Evolutionary conservation across 2,888 invertebrate genomes (phyloP), one percentile per base, ranked within the genome.

Genomic region (Dryadula phaetusa): DNA sequence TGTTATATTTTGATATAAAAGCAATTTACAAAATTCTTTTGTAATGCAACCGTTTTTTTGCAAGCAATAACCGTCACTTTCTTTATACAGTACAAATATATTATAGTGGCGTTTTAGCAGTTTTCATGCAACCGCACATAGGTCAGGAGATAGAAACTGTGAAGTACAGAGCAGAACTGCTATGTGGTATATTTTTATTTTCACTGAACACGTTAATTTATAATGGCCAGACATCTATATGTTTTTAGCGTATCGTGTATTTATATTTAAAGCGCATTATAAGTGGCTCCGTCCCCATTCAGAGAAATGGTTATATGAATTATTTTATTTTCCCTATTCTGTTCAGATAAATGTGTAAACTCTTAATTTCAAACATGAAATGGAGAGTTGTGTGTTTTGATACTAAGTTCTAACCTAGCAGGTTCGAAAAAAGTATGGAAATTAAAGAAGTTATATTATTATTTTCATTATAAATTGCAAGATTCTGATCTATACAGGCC

Each of bases 131-230:
- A 69, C 71, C 69, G 14, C 69, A 67, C 66, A 71, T 67, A 67
- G 82, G 77, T 70, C 69, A 70, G 80, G 82, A 86, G 84, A 71
- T 75, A 76, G 74, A 77, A 73, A 71, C 69, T 72, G 74, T 70
- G 71, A 71, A 70, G 68, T 72, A 71, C 69, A 70, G 72, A 69
- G 73, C 75, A 72, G 72, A 74, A 77, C 75, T 75, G 69, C 74
- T 73, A 69, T 71, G 72, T 67, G 74, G 69, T 72, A 70, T 62
- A 76, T 76, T 76, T 80, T 75, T 77, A 67, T 82, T 80, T 79
- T 79, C 80, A 79, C 77, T 76, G 71, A 71, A 75, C 75, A 77
- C 81, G 70, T 76, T 82, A 84, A 85, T 84, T 85, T 84, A 85
- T 80, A 77, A 77, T 73, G 70, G 72, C 74, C 74, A 73, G 70